Evolutionary conservation across 2,113 vertebrate genomes (phyloP), one percentile per base, ranked within the genome.

Genomic region (Hydrolagus affinis): DNA sequence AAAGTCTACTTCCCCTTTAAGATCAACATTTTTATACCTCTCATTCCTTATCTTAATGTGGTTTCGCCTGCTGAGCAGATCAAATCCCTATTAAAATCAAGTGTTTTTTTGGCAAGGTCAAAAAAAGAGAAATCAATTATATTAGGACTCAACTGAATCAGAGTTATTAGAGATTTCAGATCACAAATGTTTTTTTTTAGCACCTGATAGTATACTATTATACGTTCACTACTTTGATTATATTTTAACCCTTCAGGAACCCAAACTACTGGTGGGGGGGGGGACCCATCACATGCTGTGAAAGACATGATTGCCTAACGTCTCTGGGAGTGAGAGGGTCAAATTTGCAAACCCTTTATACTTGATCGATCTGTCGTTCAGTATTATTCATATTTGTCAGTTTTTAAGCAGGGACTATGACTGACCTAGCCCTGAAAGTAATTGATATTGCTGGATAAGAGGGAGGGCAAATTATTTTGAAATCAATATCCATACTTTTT

Each of bases 351-450:
- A 83, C 64, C 78, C 78, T 64, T 83, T 83, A 83, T 83, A 60
- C 78, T 83, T 62, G 30, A 83, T 83, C 62, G 78, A 83, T 83
- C 78, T 83, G 78, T 83, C 62, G 78, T 83, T 83, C 78, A 66
- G 78, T 83, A 83, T 83, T 83, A 83, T 83, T 83, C 78, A 83
- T 83, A 83, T 83, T 83, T 83, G 78, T 83, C 78, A 83, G 78
- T 83, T 83, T 83, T 83, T 83, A 83, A 83, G 78, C 62, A 83
- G 64, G 78, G 62, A 66, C 78, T 83, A 83, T 83, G 78, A 83
- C 78, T 83, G 78, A 83, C 78, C 78, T 83, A 83, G 78, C 60
- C 78, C 78, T 83, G 32, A 83, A 83, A 83, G 78, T 83, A 83
- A 83, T 83, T 83, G 78, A 83, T 83, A 83, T 83, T 83, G 78